Evolutionary conservation across 1,140 invertebrate genomes (phyloP), one percentile per base, ranked within the genome.

Genomic region (Drosophila burlai): DNA sequence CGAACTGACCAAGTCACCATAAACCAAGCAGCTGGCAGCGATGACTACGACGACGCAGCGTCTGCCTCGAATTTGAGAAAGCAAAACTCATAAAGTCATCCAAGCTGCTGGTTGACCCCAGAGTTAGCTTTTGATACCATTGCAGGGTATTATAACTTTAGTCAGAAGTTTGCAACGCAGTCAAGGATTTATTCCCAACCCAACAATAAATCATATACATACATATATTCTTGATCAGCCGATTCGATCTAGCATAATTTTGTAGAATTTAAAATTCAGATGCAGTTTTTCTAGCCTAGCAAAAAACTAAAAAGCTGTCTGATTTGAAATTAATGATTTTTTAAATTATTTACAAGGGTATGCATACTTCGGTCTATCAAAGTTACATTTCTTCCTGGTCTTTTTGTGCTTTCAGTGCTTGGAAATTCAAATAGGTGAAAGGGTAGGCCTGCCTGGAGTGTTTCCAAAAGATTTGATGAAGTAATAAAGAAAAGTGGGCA

Each of bases 1-100:
- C 58, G 57, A 77, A 74, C 74, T 82, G 83, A 81, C 81, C 72
- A 81, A 83, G 69, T 66, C 61, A 40, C 62, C 47, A 66, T 66
- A 69, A 66, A 55, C 15, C 21, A 9, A 68, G 45, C 46, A 65
- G 50, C 61, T 60, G 62, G 52, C 26, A n/a, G 45, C 42, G 49
- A 54, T 36, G 52, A 54, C 40, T 34, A 58, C 45, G 82, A 75
- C 66, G 65, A 81, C 62, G 52, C 75, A 55, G 65, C 31, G 74
- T 78, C 76, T 78, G 75, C 75, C 58, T 29, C 52, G 57, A 49
- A 55, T 68, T 61, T 66, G 61, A 34, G 67, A 50, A 72, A 69
- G 50, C 71, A 65, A 76, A 76, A 59, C 60, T 54, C 34, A 42
- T 7, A 49, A n/a, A 49, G 47, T 49, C 24, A 49, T 49, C 8